phyloP scores from a whole-genome alignment of 2,113 vertebrate genomes.

The Microcebus murinus region DNA sequence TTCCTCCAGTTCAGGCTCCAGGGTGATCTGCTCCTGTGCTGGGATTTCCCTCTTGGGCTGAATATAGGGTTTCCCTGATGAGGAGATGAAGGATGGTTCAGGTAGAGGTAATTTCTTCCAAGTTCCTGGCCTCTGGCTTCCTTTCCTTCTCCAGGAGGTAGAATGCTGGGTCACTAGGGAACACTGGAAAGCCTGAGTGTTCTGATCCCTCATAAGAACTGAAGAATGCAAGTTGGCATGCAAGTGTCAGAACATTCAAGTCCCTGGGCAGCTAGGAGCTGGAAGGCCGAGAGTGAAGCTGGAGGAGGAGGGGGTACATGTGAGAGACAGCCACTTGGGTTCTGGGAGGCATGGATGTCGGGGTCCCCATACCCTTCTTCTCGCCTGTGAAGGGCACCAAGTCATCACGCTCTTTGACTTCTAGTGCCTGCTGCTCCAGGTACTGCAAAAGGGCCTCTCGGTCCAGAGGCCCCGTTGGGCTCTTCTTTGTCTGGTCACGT shows the following conservation, averaged over 20 bases:
- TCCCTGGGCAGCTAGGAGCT: background rate
- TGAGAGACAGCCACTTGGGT: background rate
- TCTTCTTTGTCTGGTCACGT: conserved; percentile 96
- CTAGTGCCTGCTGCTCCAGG: conserved; percentile 94
- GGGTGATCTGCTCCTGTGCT: conserved; percentile 90
- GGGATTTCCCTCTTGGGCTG: conserved; percentile 88
- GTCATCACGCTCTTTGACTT: conserved; percentile 90
- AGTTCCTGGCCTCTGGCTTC: conserved; percentile 26
- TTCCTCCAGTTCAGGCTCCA: conserved; percentile 97
- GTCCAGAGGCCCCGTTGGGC: conserved; percentile 91
- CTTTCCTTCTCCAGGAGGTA: background rate
- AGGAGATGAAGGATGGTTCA: conserved; percentile 22
- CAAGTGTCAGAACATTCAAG: background rate
- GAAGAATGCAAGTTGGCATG: background rate
- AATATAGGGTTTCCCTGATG: conserved; percentile 91
- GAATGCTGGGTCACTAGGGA: background rate
- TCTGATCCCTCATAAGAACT: background rate
- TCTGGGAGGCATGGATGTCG: background rate
- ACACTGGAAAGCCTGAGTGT: background rate
- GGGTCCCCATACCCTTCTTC: conserved; percentile 90
- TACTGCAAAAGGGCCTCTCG: conserved; percentile 92
- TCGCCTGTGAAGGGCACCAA: conserved; percentile 95
- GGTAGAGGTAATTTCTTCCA: background rate
- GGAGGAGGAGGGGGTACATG: background rate
- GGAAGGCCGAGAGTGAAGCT: background rate